Base-by-base conservation (phyloP, 2,797 vertebrate species). In the Sebastes diaconus region DNA sequence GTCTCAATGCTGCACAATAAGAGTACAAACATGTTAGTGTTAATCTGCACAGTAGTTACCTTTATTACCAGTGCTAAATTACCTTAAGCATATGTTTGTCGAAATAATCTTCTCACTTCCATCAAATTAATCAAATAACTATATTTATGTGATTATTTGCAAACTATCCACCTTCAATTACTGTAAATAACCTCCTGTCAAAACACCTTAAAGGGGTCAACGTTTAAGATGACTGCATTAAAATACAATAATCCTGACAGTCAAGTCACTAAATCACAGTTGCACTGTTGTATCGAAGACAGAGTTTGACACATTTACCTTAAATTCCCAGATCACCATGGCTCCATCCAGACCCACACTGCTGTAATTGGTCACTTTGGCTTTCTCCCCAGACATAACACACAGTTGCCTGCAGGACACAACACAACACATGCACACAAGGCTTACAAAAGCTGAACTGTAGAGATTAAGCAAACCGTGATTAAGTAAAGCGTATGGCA, bases 301-400 rank as follows among this genome's bases (percentile, higher is more conserved):
- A 42, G 39, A n/a, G 29, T 52, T 25, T 64, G 18, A 50, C 34
- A 24, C 16, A 3, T 27, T 52, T 89, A 96, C 96, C 95, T 95
- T 94, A 46, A 95, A 88, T 3, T 94, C 91, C 96, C 96, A 96
- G 59, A 96, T 67, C 18, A 95, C 94, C 95, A 96, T 90, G 69
- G 95, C 90, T 82, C 96, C 96, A 77, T 97, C 96, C 81, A 96
- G 91, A 61, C 93, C 91, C 42, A 96, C 93, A 22, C 94, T 96
- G 81, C 96, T 96, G 88, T 94, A 95, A 85, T 92, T 93, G n/a
- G 90, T 89, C 84, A 96, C 94, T 50, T 90, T 94, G 72, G 10
- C 68, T 70, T 72, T 92, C 2, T 78, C 73, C 7, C 93, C 92
- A 32, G 95, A 92, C 14, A 96, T 83, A 29, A 94, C 64, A 65